phyloP scores from a whole-genome alignment of 2,888 invertebrate genomes.

The Melanchra persicariae region DNA sequence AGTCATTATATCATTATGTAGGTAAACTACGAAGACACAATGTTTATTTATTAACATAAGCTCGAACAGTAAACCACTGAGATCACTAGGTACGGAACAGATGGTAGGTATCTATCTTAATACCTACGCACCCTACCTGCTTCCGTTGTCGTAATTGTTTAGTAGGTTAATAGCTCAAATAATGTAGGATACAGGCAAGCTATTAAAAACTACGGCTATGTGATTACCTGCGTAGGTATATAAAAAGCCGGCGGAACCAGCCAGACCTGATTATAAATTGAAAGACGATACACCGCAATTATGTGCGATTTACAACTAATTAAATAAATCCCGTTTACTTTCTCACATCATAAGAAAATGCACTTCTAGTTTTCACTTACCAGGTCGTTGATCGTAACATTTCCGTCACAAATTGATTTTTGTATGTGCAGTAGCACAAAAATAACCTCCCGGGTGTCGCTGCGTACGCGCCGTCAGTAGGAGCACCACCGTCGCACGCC shows the following conservation, averaged over 20 bases:
- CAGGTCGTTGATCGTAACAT: slow-evolving; percentile 90
- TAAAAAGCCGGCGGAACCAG: slow-evolving; percentile 21
- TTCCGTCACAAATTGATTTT: slow-evolving; percentile 88
- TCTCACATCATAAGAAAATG: slow-evolving; percentile 60
- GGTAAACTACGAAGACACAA: background rate
- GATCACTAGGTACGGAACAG: background rate
- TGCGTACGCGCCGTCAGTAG: slow-evolving; percentile 81
- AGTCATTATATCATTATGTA: background rate
- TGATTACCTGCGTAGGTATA: slow-evolving; percentile 42
- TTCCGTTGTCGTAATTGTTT: slow-evolving; percentile 46
- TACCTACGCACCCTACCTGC: slow-evolving; percentile 14
- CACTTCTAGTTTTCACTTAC: slow-evolving; percentile 76
- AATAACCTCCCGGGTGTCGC: slow-evolving; percentile 89
- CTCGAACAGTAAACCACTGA: background rate
- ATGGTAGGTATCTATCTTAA: slow-evolving; percentile 13
- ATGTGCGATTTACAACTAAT: slow-evolving; percentile 28
- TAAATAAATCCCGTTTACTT: slow-evolving; percentile 34
- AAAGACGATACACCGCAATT: slow-evolving; percentile 42
- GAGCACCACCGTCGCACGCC: slow-evolving; percentile 75
- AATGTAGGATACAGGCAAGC: slow-evolving; percentile 43
- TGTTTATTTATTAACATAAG: background rate
- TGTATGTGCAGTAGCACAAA: slow-evolving; percentile 88
- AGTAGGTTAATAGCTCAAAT: slow-evolving; percentile 61
- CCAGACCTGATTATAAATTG: slow-evolving; percentile 48
- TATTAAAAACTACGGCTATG: slow-evolving; percentile 58